phyloP scores from a whole-genome alignment of 2,797 vertebrate species.

The Myiotriccus ornatus region DNA sequence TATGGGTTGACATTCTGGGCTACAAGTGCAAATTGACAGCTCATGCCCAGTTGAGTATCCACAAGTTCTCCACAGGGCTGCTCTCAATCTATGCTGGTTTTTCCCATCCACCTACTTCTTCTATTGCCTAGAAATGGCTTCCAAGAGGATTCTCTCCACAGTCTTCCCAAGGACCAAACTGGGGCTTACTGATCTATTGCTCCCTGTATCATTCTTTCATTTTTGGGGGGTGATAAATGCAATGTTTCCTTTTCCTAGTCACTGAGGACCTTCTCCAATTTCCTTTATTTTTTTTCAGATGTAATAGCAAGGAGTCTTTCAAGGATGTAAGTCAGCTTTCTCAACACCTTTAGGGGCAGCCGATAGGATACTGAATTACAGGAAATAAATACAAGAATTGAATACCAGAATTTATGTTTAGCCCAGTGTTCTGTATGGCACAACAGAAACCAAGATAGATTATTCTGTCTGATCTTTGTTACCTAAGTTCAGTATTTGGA shows the following conservation, averaged over 20 bases:
- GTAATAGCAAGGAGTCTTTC: background rate
- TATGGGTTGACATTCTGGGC: accelerated
- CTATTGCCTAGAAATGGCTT: background rate
- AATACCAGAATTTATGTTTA: background rate
- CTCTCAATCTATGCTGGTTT: background rate
- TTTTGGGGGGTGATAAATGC: background rate
- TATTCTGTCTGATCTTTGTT: background rate
- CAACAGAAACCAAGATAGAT: background rate
- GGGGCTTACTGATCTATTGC: background rate
- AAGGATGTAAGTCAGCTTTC: background rate
- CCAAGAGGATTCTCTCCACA: background rate
- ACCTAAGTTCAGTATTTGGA: background rate
- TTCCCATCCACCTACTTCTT: background rate
- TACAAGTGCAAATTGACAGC: background rate
- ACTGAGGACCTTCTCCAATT: background rate
- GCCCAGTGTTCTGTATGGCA: background rate
- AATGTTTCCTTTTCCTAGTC: background rate
- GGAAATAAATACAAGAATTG: background rate
- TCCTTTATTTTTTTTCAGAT: background rate
- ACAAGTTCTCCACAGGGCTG: background rate
- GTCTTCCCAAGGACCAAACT: background rate
- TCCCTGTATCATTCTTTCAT: background rate
- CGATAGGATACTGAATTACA: background rate
- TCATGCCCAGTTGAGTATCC: background rate
- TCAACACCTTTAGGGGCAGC: background rate